phyloP scores from a whole-genome alignment of 2,888 invertebrate genomes.

The Oeneis ivallda region DNA sequence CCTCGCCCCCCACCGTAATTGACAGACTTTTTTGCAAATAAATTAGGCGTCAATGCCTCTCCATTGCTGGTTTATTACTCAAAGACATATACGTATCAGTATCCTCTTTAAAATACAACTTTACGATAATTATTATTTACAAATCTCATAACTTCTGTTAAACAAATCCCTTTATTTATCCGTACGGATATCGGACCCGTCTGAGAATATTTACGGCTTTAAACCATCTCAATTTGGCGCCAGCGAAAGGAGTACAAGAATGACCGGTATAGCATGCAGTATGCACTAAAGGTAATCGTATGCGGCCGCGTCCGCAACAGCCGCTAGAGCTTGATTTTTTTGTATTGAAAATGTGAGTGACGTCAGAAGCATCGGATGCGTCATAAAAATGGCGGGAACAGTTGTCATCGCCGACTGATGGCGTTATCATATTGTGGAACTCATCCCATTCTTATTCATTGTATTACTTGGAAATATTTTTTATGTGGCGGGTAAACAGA shows the following conservation, averaged over 20 bases:
- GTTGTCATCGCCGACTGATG: too few species aligned
- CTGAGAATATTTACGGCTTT: constrained; percentile 17
- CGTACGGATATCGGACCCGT: constrained; percentile 4
- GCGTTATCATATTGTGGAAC: too few species aligned
- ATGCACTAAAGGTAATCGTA: not conserved
- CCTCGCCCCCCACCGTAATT: too few species aligned
- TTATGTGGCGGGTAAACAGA: too few species aligned
- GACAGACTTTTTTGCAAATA: too few species aligned
- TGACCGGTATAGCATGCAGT: constrained; percentile 6
- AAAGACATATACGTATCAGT: constrained; percentile 3
- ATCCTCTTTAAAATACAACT: constrained; percentile 16
- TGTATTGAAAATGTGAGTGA: too few species aligned
- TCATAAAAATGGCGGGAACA: too few species aligned
- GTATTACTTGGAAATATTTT: too few species aligned
- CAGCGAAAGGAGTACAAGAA: constrained; percentile 4
- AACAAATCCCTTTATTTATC: constrained; percentile 17
- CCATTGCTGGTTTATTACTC: too few species aligned
- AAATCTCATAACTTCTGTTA: constrained; percentile 16
- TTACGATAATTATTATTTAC: constrained; percentile 20
- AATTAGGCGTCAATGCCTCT: too few species aligned
- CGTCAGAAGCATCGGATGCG: too few species aligned
- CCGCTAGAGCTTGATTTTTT: not conserved
- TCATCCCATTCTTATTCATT: too few species aligned
- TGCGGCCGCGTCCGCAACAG: not conserved
- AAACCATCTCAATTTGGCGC: constrained; percentile 16